A percentile compares a stretch with the other conserved stretches of the same genome.
These are phyloP conservation scores for Lucilia cuprina DNA, from an alignment of 1,140 invertebrate genomes.

Conservation along the genomic window DNA sequence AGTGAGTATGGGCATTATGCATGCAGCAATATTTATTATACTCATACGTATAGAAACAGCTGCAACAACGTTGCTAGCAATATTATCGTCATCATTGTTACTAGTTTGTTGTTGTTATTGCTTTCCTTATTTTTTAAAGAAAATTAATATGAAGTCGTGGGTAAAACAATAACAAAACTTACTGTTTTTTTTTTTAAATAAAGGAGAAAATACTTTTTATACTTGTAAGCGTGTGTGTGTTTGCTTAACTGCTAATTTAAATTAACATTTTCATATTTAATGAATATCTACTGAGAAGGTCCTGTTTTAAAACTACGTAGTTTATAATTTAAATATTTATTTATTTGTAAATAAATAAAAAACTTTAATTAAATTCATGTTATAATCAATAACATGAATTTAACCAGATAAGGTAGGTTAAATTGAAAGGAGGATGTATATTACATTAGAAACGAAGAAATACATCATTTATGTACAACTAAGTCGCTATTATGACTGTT, in stretches of 20 bases:
- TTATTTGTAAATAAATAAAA: no score
- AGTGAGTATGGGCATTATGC: not conserved
- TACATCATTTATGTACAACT: no score
- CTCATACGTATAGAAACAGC: not conserved
- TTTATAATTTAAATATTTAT: no score
- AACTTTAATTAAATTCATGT: no score
- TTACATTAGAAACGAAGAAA: no score
- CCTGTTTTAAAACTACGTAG: no score
- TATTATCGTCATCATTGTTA: not conserved
- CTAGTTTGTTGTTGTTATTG: not conserved
- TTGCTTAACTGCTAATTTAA: not conserved
- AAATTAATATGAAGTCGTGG: conserved; percentile 12
- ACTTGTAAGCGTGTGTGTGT: not conserved
- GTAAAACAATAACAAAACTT: not conserved
- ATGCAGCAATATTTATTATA: not conserved
- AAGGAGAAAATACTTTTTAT: not conserved
- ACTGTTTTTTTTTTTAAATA: not conserved
- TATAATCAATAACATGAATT: no score
- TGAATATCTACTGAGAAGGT: no score
- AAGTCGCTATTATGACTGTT: no score
- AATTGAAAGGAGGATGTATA: no score
- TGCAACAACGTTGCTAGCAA: not conserved
- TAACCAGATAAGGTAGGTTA: no score
- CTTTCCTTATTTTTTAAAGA: not conserved
- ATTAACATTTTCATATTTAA: no score